These are phyloP conservation scores for Colletes gigas DNA, from an alignment of 1,140 invertebrate species.

Conservation along the genomic window DNA sequence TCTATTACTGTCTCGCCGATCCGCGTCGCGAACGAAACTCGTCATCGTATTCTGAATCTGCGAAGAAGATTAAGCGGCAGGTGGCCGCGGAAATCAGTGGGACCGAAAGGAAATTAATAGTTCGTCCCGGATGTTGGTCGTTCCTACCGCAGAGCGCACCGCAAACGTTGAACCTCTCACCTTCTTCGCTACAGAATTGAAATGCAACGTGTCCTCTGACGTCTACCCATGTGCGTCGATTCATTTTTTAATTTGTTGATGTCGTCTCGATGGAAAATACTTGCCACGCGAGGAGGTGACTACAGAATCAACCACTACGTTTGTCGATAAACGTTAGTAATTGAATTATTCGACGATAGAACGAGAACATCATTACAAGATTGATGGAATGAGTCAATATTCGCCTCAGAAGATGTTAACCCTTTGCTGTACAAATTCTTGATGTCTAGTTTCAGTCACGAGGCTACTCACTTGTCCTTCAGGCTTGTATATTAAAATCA, in stretches of 20 bases:
- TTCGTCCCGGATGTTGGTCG: conserved; percentile 65
- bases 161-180: conserved; percentile 63
- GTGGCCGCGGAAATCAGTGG: conserved; percentile 61
- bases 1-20: neutral
- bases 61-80: conserved; percentile 59
- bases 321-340: too few relatives aligned
- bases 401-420: too few relatives aligned
- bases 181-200: conserved; percentile 34
- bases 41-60: conserved; percentile 42
- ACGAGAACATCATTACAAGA: too few relatives aligned
- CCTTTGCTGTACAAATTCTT: too few relatives aligned
- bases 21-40: conserved; percentile 13
- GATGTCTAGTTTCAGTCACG: too few relatives aligned
- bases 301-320: too few relatives aligned
- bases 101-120: conserved; percentile 71
- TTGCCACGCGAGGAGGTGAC: too few relatives aligned
- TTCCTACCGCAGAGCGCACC: conserved; percentile 63
- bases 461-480: too few relatives aligned
- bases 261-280: neutral
- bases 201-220: neutral
- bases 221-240: conserved; percentile 22
- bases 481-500: too few relatives aligned
- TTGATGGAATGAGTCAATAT: too few relatives aligned
- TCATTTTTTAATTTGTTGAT: conserved; percentile 11
- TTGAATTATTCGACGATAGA: too few relatives aligned